Base-by-base conservation (phyloP, 2,113 vertebrate species). In the Fregata magnificens region DNA sequence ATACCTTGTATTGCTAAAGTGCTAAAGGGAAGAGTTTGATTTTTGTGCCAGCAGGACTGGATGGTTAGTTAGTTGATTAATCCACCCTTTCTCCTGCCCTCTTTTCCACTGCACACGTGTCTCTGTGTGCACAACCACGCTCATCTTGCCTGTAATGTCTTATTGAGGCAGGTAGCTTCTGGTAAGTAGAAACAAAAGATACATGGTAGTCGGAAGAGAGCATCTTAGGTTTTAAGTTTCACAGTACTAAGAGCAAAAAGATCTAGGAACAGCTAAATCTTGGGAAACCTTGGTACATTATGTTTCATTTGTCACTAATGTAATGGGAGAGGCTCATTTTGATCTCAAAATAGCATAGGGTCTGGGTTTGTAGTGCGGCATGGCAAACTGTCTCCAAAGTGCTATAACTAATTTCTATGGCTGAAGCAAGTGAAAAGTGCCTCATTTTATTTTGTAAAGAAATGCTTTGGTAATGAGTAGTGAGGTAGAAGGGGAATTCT, bases 361-460 rank as follows among this genome's bases (percentile, higher is more conserved):
- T 62, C 55, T 88, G 53, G 21, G 45, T 42, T 85, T 88, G 50
- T 88, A 71, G 61, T 67, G 42, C 61, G 72, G 71, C 69, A 32
- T 76, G 61, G 73, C 77, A 82, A 96, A 73, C 58, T 1, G 2
- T 88, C 62, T 96, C 85, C 62, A 38, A 95, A 94, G 85, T 61
- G 53, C 90, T 88, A 44, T 71, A 95, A 82, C 83, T 94, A 76
- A 95, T 95, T 95, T 92, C 91, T 89, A 10, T 91, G 91, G 73
- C 88, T 91, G 61, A 76, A 87, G 63, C 77, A 89, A 84, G 44
- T 92, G 94, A 92, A 93, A 95, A 93, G 69, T 95, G 80, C 83
- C 72, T 88, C 72, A 49, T 94, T 97, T 95, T 92, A 72, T 94
- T 92, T 91, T 97, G 92, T 92, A 96, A 96, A 93, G 95, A 95